Base-by-base conservation (phyloP, 2,888 invertebrate species). In the Ellobium chinense region DNA sequence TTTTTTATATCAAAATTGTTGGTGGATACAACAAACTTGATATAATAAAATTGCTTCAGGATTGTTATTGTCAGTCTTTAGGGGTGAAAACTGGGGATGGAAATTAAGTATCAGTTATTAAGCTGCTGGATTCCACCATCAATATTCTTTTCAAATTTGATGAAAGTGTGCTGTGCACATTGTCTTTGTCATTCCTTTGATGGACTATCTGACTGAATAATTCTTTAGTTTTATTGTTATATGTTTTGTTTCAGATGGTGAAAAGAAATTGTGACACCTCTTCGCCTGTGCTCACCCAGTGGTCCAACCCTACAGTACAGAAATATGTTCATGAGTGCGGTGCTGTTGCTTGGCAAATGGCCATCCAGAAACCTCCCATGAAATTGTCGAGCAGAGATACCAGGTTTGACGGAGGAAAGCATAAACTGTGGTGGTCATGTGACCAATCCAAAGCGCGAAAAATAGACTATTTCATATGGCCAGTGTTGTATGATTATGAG, bases 371-470 rank as follows among this genome's bases (percentile, higher is more conserved):
- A 70, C 88, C 89, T 9, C 86, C 88, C 7, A 91, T 91, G 91
- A 83, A 73, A 39, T 83, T 91, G 7, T 85, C 81, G 24, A 81
- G 83, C 4, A 77, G 79, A 31, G 88, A 89, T 82, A 83, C 82
- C 27, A 75, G 78, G 21, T 90, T 89, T 79, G 87, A 88, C 84
- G 88, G 87, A 21, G 88, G 84, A 36, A 83, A 84, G 39, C 91
- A 91, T 83, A 88, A 88, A 83, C 80, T 91, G 63, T 91, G 91
- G 90, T 90, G 91, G 91, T 89, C 90, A 70, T 91, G 91, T 85
- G 87, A 88, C 83, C 87, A 87, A 81, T 79, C 86, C 34, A 82
- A 82, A 24, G 88, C 89, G 12, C 82, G 69, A 29, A 86, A 80
- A 68, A 86, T 91, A 56, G 85, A 88, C 74, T 88, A 86, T 81